Evolutionary conservation across 2,888 invertebrate genomes (phyloP).

Genomic region (Callimorpha dominula): DNA sequence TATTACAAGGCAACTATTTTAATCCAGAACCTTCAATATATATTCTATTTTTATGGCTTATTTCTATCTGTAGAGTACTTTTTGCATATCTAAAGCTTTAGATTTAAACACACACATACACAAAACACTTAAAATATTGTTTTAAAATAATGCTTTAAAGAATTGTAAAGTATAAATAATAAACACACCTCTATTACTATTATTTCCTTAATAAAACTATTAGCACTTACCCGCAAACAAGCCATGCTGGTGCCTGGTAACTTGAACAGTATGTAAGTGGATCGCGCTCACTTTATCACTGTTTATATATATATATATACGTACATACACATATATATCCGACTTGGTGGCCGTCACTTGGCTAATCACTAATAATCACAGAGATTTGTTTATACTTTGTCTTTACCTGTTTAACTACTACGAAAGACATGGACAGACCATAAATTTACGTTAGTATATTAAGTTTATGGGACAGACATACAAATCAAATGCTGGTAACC

Average conservation of each 20-base stretch:
- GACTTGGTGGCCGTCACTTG: conserved; percentile 39
- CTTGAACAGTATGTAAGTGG: conserved; percentile 41
- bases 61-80: no score
- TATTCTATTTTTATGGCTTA: no score
- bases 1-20: no score
- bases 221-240: conserved; percentile 47
- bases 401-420: not conserved
- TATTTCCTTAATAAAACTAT: not conserved
- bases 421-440: not conserved
- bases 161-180: no score
- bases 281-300: conserved; percentile 40
- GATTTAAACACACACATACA: no score
- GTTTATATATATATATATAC: conserved; percentile 39
- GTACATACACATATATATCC: conserved; percentile 28
- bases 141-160: no score
- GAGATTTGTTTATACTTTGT: not conserved
- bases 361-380: not conserved
- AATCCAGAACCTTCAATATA: no score
- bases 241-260: conserved; percentile 42
- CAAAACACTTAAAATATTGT: no score
- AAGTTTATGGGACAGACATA: no score
- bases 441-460: no score
- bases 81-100: no score
- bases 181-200: not conserved
- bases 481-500: no score